Evolutionary conservation across 1,140 invertebrate genomes (phyloP), one percentile per base, ranked within the genome.

Genomic region (Musca vetustissima): DNA sequence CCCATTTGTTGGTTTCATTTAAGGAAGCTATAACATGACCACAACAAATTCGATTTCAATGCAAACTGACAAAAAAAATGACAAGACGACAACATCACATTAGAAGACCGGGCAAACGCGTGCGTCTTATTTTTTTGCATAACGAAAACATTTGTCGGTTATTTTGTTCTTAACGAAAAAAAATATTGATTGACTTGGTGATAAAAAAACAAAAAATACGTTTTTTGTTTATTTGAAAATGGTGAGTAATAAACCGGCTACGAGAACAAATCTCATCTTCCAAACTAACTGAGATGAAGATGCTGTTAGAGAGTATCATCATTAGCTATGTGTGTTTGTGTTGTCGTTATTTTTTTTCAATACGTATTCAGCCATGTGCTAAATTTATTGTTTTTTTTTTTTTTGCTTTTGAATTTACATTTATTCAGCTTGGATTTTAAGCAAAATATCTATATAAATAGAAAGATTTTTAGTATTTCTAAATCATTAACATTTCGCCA

Each of bases 361-460:
- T 7, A 43, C 43, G 11, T n/a, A 48, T 48, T 64, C 22, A 61
- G 19, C 32, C 22, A 25, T 61, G 13, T 61, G 19, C n/a, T 65
- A 22, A 32, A 47, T 66, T 50, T 66, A 32, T 22, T 61, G n/a
- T 66, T 49, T 49, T 24, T 22, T 50, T 25, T 43, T 25, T 36
- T 64, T n/a, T 65, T 65, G 19, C 48, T 48, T 28, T 65, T 47
- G 36, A 36, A 48, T 65, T 52, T 65, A 19, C n/a, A 11, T 32
- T 14, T 66, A 50, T 66, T 66, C 43, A 66, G 22, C 47, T 49
- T 66, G 2, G 24, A 19, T 24, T 64, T 68, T 49, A 43, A 15
- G 14, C 6, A 52, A 69, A 25, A 25, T 25, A 21, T 69, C 68
- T 65, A 69, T 69, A 69, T 66, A 69, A 69, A 64, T 65, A 66